Conservation (phyloP, 2,888 invertebrate species). For the Latheticus oryzae region DNA sequence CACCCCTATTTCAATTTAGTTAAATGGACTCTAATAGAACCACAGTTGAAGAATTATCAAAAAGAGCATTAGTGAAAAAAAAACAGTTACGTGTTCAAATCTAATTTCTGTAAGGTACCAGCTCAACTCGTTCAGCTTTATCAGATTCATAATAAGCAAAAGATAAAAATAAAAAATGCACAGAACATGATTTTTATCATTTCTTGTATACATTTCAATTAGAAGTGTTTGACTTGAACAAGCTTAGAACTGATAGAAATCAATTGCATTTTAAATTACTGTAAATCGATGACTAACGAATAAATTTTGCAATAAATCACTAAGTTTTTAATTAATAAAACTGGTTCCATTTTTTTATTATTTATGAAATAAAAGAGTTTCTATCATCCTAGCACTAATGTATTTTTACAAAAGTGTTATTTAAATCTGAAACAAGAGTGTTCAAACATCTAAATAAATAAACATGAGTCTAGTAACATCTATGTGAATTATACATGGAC, state of each 20-base stretch:
- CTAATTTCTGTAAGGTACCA: too few species aligned
- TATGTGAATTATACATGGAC: slow-evolving; percentile 33
- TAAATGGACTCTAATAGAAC: slow-evolving; percentile 8
- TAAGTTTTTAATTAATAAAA: slow-evolving; percentile 17
- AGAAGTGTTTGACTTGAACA: slow-evolving; percentile 1
- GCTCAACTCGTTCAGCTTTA: slow-evolving; percentile 18
- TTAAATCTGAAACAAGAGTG: too few species aligned
- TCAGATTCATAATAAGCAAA: slow-evolving; percentile 26
- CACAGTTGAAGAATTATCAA: too few species aligned
- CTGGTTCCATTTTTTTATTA: slow-evolving; percentile 17
- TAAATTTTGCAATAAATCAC: slow-evolving; percentile 24
- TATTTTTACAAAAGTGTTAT: too few species aligned
- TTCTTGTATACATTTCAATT: slow-evolving; percentile 31
- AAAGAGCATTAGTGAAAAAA: too few species aligned
- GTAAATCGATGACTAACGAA: slow-evolving; percentile 7
- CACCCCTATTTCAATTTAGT: slow-evolving; percentile 19
- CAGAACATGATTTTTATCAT: slow-evolving; percentile 28
- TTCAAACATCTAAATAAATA: too few species aligned
- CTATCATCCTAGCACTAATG: not conserved
- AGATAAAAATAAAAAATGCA: slow-evolving; percentile 15
- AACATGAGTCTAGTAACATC: slow-evolving; percentile 30
- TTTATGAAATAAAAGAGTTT: slow-evolving; percentile 10
- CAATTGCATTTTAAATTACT: slow-evolving; percentile 17
- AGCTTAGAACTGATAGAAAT: slow-evolving; percentile 26
- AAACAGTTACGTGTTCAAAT: too few species aligned